phyloP scores from a whole-genome alignment of 2,113 vertebrate genomes.

The Charina bottae region DNA sequence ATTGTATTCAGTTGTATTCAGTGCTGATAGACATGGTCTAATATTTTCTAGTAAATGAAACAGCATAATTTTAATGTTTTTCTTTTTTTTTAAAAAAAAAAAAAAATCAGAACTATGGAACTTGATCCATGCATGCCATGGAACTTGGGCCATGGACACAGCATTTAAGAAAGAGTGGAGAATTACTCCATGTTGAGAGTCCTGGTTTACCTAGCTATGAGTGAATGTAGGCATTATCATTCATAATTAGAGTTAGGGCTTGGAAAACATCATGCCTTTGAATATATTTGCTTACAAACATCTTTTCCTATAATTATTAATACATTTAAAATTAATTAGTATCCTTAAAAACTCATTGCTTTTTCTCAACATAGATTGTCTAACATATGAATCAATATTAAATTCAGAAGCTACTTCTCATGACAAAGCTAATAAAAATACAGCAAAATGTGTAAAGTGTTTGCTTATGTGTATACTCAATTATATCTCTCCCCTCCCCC shows the following conservation, averaged over 20 bases:
- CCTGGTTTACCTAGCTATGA: background rate
- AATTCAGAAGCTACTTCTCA: background rate
- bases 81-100: background rate
- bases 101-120: background rate
- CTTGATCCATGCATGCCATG: background rate
- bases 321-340: background rate
- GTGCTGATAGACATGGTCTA: background rate
- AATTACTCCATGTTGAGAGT: background rate
- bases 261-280: background rate
- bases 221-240: background rate
- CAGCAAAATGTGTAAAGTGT: background rate
- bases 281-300: background rate
- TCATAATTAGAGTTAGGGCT: conserved; percentile 9
- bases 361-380: background rate
- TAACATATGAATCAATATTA: background rate
- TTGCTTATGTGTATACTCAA: background rate
- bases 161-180: background rate
- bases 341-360: background rate
- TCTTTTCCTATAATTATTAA: background rate
- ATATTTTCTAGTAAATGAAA: background rate
- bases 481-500: background rate
- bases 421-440: background rate
- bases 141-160: conserved; percentile 10
- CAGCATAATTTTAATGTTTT: background rate
- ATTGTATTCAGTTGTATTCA: background rate